Evolutionary conservation across 2,888 invertebrate genomes (phyloP), one percentile per base, ranked within the genome.

Genomic region (Habroteleia sp.): DNA sequence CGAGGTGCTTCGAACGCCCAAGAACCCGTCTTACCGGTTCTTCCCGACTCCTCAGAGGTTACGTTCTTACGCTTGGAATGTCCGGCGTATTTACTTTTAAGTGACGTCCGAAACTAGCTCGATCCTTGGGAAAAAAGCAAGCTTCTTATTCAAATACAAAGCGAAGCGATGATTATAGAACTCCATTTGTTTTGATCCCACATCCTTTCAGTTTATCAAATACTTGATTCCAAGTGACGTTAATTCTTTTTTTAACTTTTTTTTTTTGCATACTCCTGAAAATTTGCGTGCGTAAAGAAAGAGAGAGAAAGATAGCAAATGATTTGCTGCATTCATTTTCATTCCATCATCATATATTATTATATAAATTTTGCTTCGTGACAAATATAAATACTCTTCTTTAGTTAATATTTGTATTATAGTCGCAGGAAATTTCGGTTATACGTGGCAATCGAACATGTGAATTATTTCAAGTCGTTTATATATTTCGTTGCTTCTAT

Each of bases 21-120:
- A 63, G 54, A 74, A 74, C 74, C 35, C 58, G 74, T 74, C 63
- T 63, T 74, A 74, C 74, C 68, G 74, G 74, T 74, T 74, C 39
- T 54, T 50, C 39, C 14, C n/a, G 11, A 14, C 17, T 50, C 31
- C 50, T 23, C 20, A 23, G 39, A 20, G 25, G 39, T 54, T 69
- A 69, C 46, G 39, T 17, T 60, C 20, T 44, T 52, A 52, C 50
- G 37, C 52, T 13, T 6, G 17, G 16, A 23, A 14, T 29, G 46
- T 66, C 37, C 37, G 25, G 13, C 31, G 54, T 62, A 54, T 68
- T 74, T 62, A 54, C 58, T 68, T 68, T 74, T 50, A 56, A 16
- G 25, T 10, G 7, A 14, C 17, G 31, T 29, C 23, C 37, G 8
- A 39, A 39, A 41, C 33, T 48, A 37, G 44, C 13, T 16, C 5